A percentile compares a stretch with the other conserved stretches of the same genome.
phyloP scores from a whole-genome alignment of 1,140 invertebrate species.

The Camponotus pennsylvanicus region DNA sequence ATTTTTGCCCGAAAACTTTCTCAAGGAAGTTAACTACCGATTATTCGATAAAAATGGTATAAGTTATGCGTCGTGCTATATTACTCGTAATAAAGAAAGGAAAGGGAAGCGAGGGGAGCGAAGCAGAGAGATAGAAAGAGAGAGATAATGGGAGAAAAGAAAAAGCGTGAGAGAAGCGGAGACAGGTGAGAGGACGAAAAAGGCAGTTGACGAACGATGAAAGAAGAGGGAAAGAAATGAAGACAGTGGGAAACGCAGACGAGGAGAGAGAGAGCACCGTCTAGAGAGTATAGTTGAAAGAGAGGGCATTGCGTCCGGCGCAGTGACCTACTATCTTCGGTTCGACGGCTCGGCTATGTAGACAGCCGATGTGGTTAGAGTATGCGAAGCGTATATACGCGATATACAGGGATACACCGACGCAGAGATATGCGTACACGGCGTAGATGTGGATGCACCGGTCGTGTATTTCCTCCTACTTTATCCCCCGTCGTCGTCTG shows the following conservation, averaged over 20 bases:
- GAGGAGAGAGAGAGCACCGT: slow-evolving; percentile 63
- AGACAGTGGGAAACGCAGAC: slow-evolving; percentile 50
- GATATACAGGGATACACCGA: background rate
- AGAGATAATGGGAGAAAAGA: slow-evolving; percentile 77
- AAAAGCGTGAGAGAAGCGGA: slow-evolving; percentile 58
- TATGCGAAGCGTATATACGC: background rate
- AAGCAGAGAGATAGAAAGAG: slow-evolving; percentile 76
- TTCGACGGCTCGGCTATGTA: slow-evolving; percentile 76
- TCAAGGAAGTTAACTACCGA: background rate
- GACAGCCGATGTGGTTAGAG: slow-evolving; percentile 54
- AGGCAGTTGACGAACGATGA: slow-evolving; percentile 16
- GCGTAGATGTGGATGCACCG: slow-evolving; percentile 3
- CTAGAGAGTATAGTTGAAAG: slow-evolving; percentile 79
- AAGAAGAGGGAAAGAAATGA: background rate
- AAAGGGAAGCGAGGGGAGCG: slow-evolving; percentile 17
- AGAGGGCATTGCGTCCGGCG: slow-evolving; percentile 84
- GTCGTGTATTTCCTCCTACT: slow-evolving; percentile 42
- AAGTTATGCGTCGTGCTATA: background rate
- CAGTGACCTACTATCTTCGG: slow-evolving; percentile 85
- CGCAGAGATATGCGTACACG: background rate
- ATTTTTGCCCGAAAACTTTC: background rate
- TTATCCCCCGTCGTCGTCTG: slow-evolving; percentile 7
- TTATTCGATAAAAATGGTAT: slow-evolving; percentile 1
- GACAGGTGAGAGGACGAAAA: slow-evolving; percentile 8
- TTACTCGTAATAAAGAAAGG: slow-evolving; percentile 11